A percentile compares a stretch with the other conserved stretches of the same genome.
Evolutionary conservation across 1,140 invertebrate genomes (phyloP).

Genomic region (Asobara japonica): DNA sequence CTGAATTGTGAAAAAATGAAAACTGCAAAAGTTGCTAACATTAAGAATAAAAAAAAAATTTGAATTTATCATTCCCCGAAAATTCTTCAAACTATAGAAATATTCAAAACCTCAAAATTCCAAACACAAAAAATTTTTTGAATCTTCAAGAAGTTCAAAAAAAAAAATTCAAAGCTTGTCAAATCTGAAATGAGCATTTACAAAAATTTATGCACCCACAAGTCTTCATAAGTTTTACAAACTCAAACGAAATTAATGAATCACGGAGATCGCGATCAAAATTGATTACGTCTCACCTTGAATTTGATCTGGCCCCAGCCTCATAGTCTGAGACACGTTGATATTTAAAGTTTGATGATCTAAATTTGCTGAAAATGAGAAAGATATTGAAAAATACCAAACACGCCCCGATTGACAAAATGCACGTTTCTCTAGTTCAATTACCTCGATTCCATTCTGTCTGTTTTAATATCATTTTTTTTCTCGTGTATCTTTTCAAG

Average conservation of each 20-base stretch:
- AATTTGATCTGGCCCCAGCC: constrained; percentile 68
- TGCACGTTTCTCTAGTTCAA: neutral
- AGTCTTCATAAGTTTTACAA: neutral
- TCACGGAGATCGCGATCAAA: constrained; percentile 31
- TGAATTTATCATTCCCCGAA: too few relatives aligned
- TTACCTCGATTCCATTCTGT: constrained; percentile 23
- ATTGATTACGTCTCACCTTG: constrained; percentile 67
- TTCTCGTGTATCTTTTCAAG: constrained; percentile 33
- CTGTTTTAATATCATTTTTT: constrained; percentile 33
- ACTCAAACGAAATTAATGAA: constrained; percentile 12
- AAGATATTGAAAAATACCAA: constrained; percentile 53
- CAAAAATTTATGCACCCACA: too few relatives aligned
- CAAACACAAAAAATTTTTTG: too few relatives aligned
- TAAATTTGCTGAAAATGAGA: constrained; percentile 72
- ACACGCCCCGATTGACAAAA: constrained; percentile 46
- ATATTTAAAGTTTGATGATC: constrained; percentile 70
- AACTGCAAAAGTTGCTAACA: too few relatives aligned
- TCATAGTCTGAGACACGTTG: constrained; percentile 72
- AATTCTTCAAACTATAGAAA: too few relatives aligned
- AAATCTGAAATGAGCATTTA: too few relatives aligned
- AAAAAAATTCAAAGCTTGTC: too few relatives aligned
- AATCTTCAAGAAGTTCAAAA: too few relatives aligned
- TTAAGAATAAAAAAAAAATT: too few relatives aligned
- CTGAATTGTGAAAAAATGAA: too few relatives aligned
- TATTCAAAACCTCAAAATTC: too few relatives aligned